These are phyloP conservation scores for Archips xylosteana DNA, from an alignment of 2,888 invertebrate genomes.

Conservation along the genomic window DNA sequence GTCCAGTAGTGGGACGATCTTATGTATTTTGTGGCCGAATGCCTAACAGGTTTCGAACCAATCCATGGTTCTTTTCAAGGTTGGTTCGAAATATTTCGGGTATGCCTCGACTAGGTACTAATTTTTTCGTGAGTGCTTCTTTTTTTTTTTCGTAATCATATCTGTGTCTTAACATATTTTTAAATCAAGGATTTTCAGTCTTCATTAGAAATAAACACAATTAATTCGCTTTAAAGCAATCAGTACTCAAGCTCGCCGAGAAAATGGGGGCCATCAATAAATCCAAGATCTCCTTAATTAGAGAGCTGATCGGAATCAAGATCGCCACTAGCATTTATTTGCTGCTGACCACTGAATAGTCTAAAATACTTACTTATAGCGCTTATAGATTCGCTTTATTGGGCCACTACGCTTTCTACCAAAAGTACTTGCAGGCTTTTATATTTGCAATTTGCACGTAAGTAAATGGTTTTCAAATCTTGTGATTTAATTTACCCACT, in stretches of 20 bases:
- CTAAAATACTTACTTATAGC: neutral
- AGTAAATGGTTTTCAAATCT: too few relatives aligned
- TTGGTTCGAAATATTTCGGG: too few relatives aligned
- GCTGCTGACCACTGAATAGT: constrained; percentile 38
- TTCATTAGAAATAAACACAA: constrained; percentile 2
- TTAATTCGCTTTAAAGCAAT: neutral
- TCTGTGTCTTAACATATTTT: too few relatives aligned
- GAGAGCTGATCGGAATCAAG: constrained; percentile 43
- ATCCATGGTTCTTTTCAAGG: too few relatives aligned
- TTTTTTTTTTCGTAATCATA: too few relatives aligned
- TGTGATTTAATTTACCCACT: too few relatives aligned
- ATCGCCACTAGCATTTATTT: constrained; percentile 46
- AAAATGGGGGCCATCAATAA: constrained; percentile 23
- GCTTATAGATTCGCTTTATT: neutral
- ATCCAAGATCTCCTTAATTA: constrained; percentile 44
- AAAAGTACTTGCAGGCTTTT: neutral
- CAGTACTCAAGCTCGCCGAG: constrained; percentile 6
- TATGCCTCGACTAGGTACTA: too few relatives aligned
- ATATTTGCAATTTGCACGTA: too few relatives aligned
- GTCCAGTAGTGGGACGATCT: too few relatives aligned
- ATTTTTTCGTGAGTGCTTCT: too few relatives aligned
- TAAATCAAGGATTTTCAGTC: neutral
- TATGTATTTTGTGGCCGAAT: too few relatives aligned
- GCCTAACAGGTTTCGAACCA: too few relatives aligned
- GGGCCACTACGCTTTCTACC: constrained; percentile 16